A percentile compares a stretch with the other conserved stretches of the same genome.
These are phyloP conservation scores for Chaetodon trifasciatus DNA, from an alignment of 2,797 vertebrate genomes.

Conservation along the genomic window DNA sequence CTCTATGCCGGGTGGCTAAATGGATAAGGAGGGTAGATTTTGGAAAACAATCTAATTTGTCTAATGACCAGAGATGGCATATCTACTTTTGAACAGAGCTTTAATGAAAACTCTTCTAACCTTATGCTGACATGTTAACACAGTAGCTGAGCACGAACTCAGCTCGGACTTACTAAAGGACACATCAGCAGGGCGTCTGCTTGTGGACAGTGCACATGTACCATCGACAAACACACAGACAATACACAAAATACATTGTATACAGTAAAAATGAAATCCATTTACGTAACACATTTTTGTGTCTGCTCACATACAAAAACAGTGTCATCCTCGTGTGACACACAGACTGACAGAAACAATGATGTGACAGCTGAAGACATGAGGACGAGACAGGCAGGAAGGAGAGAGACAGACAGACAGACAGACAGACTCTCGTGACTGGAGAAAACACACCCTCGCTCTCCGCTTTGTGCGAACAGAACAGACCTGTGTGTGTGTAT, in stretches of 20 bases:
- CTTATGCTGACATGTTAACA: neutral
- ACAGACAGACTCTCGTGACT: slow-evolving; percentile 59
- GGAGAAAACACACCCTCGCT: slow-evolving; percentile 61
- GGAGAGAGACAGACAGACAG: slow-evolving; percentile 64
- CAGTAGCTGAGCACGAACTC: neutral
- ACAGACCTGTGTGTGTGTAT: neutral
- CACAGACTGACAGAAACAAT: slow-evolving; percentile 32
- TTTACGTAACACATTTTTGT: slow-evolving; percentile 10
- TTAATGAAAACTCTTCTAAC: neutral
- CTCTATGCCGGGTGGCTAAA: too few species aligned
- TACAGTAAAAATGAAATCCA: slow-evolving; percentile 2
- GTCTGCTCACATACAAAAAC: neutral
- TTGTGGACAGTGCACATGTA: neutral
- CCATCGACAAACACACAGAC: neutral
- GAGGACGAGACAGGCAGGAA: slow-evolving; percentile 75
- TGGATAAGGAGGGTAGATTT: too few species aligned
- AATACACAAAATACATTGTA: neutral
- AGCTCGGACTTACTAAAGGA: neutral
- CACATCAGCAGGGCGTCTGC: neutral
- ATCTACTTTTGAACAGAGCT: neutral
- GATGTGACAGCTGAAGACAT: slow-evolving; percentile 50
- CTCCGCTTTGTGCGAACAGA: slow-evolving; percentile 23
- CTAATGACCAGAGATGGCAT: too few species aligned
- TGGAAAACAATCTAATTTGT: too few species aligned
- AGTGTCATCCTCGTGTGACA: slow-evolving; percentile 6